A percentile compares a stretch with the other conserved stretches of the same genome.
Conservation (phyloP, 2,888 invertebrate genomes). For the Cheilosia urbana region DNA sequence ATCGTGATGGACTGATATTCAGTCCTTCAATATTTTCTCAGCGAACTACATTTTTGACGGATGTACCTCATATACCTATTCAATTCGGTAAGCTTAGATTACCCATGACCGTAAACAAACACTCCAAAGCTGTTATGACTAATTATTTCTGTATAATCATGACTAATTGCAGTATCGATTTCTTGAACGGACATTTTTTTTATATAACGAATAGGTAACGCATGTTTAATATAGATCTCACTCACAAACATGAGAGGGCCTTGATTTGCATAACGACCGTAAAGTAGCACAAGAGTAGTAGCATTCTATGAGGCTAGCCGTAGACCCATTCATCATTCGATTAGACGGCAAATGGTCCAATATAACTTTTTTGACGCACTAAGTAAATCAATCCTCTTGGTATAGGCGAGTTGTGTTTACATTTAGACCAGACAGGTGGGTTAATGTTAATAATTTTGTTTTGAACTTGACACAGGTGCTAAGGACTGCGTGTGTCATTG, state of each 20-base stretch:
- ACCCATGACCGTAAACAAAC: neutral
- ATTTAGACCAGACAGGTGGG: neutral
- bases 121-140: too few relatives aligned
- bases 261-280: slow-evolving; percentile 32
- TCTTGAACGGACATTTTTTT: too few relatives aligned
- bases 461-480: slow-evolving; percentile 5
- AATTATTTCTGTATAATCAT: too few relatives aligned
- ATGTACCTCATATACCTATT: too few relatives aligned
- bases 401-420: neutral
- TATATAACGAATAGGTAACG: neutral
- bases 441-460: neutral
- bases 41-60: too few relatives aligned
- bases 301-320: neutral
- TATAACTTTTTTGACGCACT: slow-evolving; percentile 11
- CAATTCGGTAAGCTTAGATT: neutral
- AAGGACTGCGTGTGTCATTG: neutral
- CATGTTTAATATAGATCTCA: neutral
- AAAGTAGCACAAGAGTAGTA: slow-evolving; percentile 10
- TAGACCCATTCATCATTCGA: neutral
- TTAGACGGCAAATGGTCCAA: neutral
- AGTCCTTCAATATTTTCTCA: too few relatives aligned
- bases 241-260: slow-evolving; percentile 19
- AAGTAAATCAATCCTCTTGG: slow-evolving; percentile 7
- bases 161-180: too few relatives aligned
- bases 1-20: too few relatives aligned